Percentiles rank a stretch among this genome's conserved stretches.
These are phyloP conservation scores for Mercenaria mercenaria DNA, from an alignment of 1,140 invertebrate species.

Conservation along the genomic window DNA sequence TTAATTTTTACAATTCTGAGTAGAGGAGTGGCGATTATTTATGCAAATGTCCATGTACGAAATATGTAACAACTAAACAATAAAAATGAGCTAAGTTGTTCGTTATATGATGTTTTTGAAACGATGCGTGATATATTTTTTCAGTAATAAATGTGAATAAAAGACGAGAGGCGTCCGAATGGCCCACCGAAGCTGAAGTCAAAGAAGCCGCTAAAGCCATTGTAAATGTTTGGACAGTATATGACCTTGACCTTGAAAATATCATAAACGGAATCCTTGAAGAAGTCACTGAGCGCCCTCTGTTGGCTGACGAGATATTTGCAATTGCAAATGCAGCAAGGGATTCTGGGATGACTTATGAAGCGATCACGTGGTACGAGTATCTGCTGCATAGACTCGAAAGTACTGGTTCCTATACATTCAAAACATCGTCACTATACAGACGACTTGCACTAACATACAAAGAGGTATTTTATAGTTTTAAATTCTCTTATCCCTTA, in stretches of 20 bases:
- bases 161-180: background rate
- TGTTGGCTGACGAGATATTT: conserved; percentile 46
- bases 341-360: conserved; percentile 42
- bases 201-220: conserved; percentile 38
- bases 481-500: background rate
- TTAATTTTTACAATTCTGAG: too few relatives aligned
- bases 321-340: conserved; percentile 44
- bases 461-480: conserved; percentile 11
- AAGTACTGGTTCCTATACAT: background rate
- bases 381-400: conserved; percentile 20
- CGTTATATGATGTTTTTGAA: too few relatives aligned
- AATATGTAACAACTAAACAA: too few relatives aligned
- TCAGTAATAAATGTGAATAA: conserved; percentile 42
- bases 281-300: background rate
- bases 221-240: conserved; percentile 55
- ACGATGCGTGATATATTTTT: too few relatives aligned
- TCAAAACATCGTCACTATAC: conserved; percentile 41
- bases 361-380: conserved; percentile 61
- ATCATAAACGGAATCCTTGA: background rate
- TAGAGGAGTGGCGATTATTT: too few relatives aligned
- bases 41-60: too few relatives aligned
- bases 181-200: conserved; percentile 41
- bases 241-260: conserved; percentile 47
- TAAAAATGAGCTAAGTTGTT: too few relatives aligned
- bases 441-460: conserved; percentile 24